Percentiles rank a stretch among this genome's conserved stretches.
Conservation (phyloP, 2,888 invertebrate genomes). For the Adelphocoris suturalis region DNA sequence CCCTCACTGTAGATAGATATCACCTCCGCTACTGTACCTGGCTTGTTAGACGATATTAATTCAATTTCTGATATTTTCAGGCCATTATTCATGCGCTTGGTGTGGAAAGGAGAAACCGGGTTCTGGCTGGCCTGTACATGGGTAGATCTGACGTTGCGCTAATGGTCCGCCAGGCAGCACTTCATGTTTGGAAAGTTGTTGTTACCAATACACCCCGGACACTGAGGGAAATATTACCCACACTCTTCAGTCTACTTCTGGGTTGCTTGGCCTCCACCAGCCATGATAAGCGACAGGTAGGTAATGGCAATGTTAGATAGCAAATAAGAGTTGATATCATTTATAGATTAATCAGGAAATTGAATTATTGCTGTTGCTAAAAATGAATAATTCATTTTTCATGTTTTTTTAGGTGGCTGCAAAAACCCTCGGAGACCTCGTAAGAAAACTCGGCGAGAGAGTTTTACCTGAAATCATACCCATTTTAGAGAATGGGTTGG, state of each 20-base stretch:
- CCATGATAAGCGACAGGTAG: conserved; percentile 94
- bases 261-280: conserved; percentile 97
- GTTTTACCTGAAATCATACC: conserved; percentile 99
- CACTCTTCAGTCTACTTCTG: conserved; percentile 93
- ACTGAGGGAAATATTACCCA: conserved; percentile 95
- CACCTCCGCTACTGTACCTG: too few species aligned
- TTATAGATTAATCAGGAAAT: too few species aligned
- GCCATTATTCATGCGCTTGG: conserved; percentile 95
- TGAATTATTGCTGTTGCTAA: too few species aligned
- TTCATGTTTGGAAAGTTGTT: conserved; percentile 99
- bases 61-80: conserved; percentile 78
- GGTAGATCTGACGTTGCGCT: conserved; percentile 97
- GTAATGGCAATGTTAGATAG: conserved; percentile 45
- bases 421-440: conserved; percentile 96
- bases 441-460: conserved; percentile 97
- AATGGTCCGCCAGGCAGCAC: conserved; percentile 97
- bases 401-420: conserved; percentile 89
- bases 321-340: neutral
- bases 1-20: too few species aligned
- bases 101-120: conserved; percentile 92
- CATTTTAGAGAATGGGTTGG: conserved; percentile 94
- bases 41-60: too few species aligned
- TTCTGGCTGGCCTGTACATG: conserved; percentile 97
- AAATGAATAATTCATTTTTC: neutral
- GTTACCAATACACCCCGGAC: conserved; percentile 99